Evolutionary conservation across 2,113 vertebrate species (phyloP), one percentile per base, ranked within the genome.

Genomic region (Okapia johnstoni): DNA sequence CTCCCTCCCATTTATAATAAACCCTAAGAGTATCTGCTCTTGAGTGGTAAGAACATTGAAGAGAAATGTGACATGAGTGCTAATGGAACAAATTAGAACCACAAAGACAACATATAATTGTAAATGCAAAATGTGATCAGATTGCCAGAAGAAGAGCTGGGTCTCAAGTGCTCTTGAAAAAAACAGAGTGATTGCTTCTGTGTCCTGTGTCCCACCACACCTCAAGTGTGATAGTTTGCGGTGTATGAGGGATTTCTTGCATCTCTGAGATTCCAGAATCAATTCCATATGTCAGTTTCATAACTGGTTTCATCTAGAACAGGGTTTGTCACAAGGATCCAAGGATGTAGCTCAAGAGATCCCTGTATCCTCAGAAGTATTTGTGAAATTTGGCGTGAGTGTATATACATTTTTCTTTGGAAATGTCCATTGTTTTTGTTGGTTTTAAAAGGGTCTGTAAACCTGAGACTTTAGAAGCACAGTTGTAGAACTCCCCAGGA

Each of bases 381-480:
- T 96, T 89, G 12, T 28, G 93, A 81, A 89, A 63, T 92, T 90
- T 93, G 30, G n/a, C 43, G 58, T 63, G 13, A 54, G 19, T 15
- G 58, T 96, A 81, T 40, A 25, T 63, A 43, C 1, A 13, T 70
- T 90, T 97, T 87, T 11, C 54, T 86, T 60, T 26, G 43, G 60
- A 88, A 33, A 70, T 93, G 50, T 30, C 25, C n/a, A 3, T 54
- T 48, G 25, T 73, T 93, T 83, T 76, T 2, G 7, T 79, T 40
- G 36, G 46, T 25, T 90, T 96, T 84, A 10, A 95, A 88, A 76
- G 52, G 19, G 1, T 4, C 23, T 43, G 25, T 36, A 28, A 43
- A 17, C 14, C 23, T 93, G 83, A 91, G 70, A 40, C 88, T 91
- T 70, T 86, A 77, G n/a, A 85, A 79, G 63, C 21, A 15, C 12